Evolutionary conservation across 2,888 invertebrate species (phyloP), one percentile per base, ranked within the genome.

Genomic region (Drosophila prolongata): DNA sequence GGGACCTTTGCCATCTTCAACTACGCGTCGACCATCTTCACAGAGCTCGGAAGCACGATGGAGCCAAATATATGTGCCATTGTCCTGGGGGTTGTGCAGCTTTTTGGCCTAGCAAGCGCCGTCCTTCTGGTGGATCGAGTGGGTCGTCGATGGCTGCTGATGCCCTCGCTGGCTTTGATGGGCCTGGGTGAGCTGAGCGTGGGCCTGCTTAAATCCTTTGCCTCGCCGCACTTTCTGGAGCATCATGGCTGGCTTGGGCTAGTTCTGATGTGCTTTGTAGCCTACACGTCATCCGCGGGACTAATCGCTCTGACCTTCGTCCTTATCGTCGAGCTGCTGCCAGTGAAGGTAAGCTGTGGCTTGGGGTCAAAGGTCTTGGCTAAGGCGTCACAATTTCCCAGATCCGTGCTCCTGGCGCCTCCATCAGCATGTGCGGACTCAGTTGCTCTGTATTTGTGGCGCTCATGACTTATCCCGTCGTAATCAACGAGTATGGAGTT

Each of bases 11-110:
- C 87, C 8, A 71, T 91, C n/a, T 62, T 89, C 13, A 91, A 83
- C 61, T 91, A 91, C 55, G 82, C 88, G 2, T 77, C 90, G 16
- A 66, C 78, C n/a, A 91, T 91, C 34, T 91, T 91, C 50, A 46
- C 55, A 0, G 64, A 78, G 24, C 69, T 89, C 13, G 77, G 84
- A n/a, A 81, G 79, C 4, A 65, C 47, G 19, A 70, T 91, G 6
- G 77, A 82, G 8, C 77, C 87, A 0, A 87, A 90, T 37, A 73
- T 76, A 11, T 79, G 84, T 42, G 85, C 87, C 4, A 91, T 89
- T 13, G 68, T 89, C 5, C 69, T 89, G 62, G 91, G 90, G 6
- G 70, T 56, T 3, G 59, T 76, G 4, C 91, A 91, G 62, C 72
- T 90, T 9, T 0, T 80, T 10, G 91, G 91, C 34, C 77, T 89